Base-by-base conservation (phyloP, 2,888 invertebrate species). In the Caenorhabditis virilis region DNA sequence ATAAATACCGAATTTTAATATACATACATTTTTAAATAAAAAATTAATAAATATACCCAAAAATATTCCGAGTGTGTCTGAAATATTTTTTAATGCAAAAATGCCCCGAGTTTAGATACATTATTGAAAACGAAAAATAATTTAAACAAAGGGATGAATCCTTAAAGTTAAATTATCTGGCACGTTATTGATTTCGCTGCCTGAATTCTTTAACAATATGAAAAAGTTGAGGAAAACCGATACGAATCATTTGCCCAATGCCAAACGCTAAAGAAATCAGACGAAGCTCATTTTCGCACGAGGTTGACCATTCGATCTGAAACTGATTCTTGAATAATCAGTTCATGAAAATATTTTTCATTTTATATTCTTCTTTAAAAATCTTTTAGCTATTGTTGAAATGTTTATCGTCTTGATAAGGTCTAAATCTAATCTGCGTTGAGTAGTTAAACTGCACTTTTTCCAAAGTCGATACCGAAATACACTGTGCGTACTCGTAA, bases 211-310 rank as follows among this genome's bases (percentile, higher is more conserved):
- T 74, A 35, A 81, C 69, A 45, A 81, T 77, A 47, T 79, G 76
- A 38, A 77, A 59, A 7, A 81, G 69, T 20, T 68, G 60, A 3
- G 82, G 82, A 43, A 72, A 81, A 9, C 77, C 82, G 18, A 77
- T 76, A n/a, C 78, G 71, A 18, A 81, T 64, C 67, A 77, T 76
- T 65, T 80, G 79, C 11, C 70, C 59, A n/a, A 82, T 55, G n/a
- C 73, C 79, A 46, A 76, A 75, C n/a, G 72, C 73, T 9, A 81
- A 54, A 22, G 77, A 71, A 25, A 82, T 60, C 33, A 77, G 57
- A n/a, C 81, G 76, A 26, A 76, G 50, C 42, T 79, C 80, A 45
- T 76, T 73, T 45, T 79, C 76, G 16, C 73, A 67, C 43, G 66
- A 62, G 9, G 70, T 67, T 42, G 48, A 52, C 79, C 79, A 81